Percentiles rank a stretch among this genome's conserved stretches.
Conservation (phyloP, 2,888 invertebrate genomes). For the Rhagophthalmus giganteus region DNA sequence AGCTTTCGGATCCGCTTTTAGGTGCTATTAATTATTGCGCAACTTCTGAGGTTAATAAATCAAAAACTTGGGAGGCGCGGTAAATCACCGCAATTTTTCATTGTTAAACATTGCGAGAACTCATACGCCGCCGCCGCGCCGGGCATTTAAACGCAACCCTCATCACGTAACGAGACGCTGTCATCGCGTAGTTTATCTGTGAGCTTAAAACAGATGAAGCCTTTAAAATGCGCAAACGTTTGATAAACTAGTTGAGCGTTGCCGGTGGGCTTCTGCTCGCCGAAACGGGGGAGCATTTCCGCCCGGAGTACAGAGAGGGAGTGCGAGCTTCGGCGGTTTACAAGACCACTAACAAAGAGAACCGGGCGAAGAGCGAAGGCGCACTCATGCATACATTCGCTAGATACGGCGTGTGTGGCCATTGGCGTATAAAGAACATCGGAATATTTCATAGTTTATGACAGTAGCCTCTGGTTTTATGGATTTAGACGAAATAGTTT, state of each 20-base stretch:
- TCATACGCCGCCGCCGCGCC: slow-evolving; percentile 19
- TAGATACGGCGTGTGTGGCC: slow-evolving; percentile 18
- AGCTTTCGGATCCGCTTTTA: neutral
- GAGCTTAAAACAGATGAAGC: slow-evolving; percentile 33
- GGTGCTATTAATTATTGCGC: slow-evolving; percentile 17
- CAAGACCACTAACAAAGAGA: slow-evolving; percentile 14
- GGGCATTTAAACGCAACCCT: slow-evolving; percentile 24
- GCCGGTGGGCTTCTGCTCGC: slow-evolving; percentile 5
- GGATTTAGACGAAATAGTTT: slow-evolving; percentile 17
- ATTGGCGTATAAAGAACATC: slow-evolving; percentile 26
- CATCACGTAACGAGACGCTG: slow-evolving; percentile 32
- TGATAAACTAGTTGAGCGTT: slow-evolving; percentile 27
- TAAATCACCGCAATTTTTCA: slow-evolving; percentile 26
- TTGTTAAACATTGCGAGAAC: slow-evolving; percentile 26
- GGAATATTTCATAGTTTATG: slow-evolving; percentile 26
- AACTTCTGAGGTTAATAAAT: slow-evolving; percentile 24
- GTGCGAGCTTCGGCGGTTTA: slow-evolving; percentile 7
- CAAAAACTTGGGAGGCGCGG: slow-evolving; percentile 17
- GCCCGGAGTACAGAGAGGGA: slow-evolving; percentile 5
- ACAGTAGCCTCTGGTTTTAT: slow-evolving; percentile 29
- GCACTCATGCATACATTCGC: slow-evolving; percentile 20
- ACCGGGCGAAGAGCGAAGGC: slow-evolving; percentile 9
- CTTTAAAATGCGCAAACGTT: slow-evolving; percentile 25
- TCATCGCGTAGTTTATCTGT: slow-evolving; percentile 31
- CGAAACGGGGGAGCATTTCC: slow-evolving; percentile 7